Evolutionary conservation across 2,113 vertebrate genomes (phyloP).

Genomic region (Dolichallabes microphthalmus): DNA sequence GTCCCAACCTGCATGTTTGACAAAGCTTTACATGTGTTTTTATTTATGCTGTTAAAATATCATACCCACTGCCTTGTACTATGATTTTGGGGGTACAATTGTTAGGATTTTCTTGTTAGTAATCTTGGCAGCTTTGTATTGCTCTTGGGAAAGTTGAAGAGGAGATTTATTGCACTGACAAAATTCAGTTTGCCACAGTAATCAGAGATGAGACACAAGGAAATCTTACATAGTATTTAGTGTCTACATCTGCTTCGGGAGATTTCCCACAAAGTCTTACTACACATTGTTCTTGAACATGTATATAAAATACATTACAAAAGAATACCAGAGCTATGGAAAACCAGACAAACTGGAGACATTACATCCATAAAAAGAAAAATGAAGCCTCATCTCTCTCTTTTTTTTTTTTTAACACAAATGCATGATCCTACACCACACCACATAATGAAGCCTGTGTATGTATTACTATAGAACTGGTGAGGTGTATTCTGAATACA

Average conservation of each 20-base stretch:
- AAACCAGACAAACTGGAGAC: neutral
- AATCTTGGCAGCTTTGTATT: neutral
- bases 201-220: slow-evolving; percentile 36
- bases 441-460: neutral
- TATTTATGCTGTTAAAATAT: neutral
- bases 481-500: slow-evolving; percentile 16
- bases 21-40: neutral
- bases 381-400: neutral
- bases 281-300: neutral
- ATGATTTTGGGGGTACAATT: neutral
- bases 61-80: neutral
- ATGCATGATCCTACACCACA: neutral
- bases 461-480: neutral
- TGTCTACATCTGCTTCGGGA: neutral
- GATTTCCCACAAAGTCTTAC: neutral
- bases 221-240: neutral
- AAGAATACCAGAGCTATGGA: neutral
- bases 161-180: neutral
- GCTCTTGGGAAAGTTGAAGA: neutral
- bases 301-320: neutral
- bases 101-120: neutral
- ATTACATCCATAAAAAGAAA: slow-evolving; percentile 17
- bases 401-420: neutral
- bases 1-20: too few species aligned
- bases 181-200: slow-evolving; percentile 1